A percentile compares a stretch with the other conserved stretches of the same genome.
Conservation (phyloP, 2,113 vertebrate species). For the Chloropsis hardwickii region DNA sequence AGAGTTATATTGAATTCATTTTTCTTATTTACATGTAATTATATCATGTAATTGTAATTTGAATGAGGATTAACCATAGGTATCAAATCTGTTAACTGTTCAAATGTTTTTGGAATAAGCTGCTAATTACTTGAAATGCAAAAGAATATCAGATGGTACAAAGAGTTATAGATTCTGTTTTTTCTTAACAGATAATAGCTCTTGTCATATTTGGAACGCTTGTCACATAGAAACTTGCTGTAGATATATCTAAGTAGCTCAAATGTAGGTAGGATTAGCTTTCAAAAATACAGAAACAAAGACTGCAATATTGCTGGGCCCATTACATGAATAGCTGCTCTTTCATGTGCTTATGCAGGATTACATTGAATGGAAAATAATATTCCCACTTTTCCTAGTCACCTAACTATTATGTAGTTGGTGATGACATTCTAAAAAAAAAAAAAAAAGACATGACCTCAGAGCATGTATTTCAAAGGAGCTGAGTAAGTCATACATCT, state of each 20-base stretch:
- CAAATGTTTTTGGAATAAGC: slow-evolving; percentile 78
- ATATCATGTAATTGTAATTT: slow-evolving; percentile 80
- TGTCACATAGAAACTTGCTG: slow-evolving; percentile 30
- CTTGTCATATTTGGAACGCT: slow-evolving; percentile 10
- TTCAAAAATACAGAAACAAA: slow-evolving; percentile 38
- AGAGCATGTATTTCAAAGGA: slow-evolving; percentile 51
- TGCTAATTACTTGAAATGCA: slow-evolving; percentile 75
- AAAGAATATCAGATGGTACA: slow-evolving; percentile 72
- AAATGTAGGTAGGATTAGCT: slow-evolving; percentile 5
- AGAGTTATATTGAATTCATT: slow-evolving; percentile 79
- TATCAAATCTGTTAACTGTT: slow-evolving; percentile 77
- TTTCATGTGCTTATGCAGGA: background rate
- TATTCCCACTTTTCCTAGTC: slow-evolving; percentile 9
- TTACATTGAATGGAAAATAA: slow-evolving; percentile 37
- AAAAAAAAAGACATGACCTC: slow-evolving; percentile 25
- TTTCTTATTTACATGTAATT: slow-evolving; percentile 85
- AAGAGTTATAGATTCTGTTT: slow-evolving; percentile 54
- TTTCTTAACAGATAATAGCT: slow-evolving; percentile 41
- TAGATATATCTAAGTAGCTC: background rate
- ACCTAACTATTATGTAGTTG: slow-evolving; percentile 33
- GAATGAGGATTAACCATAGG: slow-evolving; percentile 83
- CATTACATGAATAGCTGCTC: background rate
- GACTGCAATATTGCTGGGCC: background rate
- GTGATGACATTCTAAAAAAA: slow-evolving; percentile 9
- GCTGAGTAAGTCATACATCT: slow-evolving; percentile 51